Conservation (phyloP, 2,888 invertebrate genomes). For the Eilema depressum region DNA sequence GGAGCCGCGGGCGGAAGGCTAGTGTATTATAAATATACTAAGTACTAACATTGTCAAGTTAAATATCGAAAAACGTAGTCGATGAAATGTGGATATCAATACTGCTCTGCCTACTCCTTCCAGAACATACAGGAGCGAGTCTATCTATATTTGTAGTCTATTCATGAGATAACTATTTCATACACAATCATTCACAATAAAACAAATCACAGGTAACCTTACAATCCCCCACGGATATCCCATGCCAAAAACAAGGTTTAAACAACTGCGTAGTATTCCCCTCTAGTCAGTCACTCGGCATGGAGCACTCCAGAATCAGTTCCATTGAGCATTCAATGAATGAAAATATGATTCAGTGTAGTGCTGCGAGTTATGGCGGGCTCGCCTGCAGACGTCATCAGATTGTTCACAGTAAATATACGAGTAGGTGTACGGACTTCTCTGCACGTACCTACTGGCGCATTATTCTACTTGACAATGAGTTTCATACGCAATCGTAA, state of each 20-base stretch:
- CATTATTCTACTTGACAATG: too few relatives aligned
- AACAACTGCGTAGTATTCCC: slow-evolving; percentile 10
- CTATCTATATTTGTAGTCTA: neutral
- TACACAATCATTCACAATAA: neutral
- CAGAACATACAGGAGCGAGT: neutral
- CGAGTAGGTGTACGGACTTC: slow-evolving; percentile 4
- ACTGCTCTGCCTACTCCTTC: neutral
- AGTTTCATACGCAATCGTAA: too few relatives aligned
- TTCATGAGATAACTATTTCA: neutral
- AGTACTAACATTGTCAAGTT: too few relatives aligned
- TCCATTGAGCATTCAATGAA: slow-evolving; percentile 10
- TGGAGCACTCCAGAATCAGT: slow-evolving; percentile 1
- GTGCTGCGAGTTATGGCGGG: slow-evolving; percentile 3
- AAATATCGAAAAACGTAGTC: neutral
- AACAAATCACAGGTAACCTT: neutral
- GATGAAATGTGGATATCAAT: neutral
- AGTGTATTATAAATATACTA: too few relatives aligned
- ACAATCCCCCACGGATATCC: neutral
- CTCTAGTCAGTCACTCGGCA: neutral
- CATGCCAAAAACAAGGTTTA: slow-evolving; percentile 3
- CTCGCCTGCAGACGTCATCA: slow-evolving; percentile 13
- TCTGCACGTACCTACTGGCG: slow-evolving; percentile 6
- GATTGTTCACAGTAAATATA: neutral
- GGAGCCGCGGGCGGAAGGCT: too few relatives aligned
- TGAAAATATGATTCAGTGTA: slow-evolving; percentile 20